phyloP scores from a whole-genome alignment of 2,797 vertebrate species.

The Pristis pectinata region DNA sequence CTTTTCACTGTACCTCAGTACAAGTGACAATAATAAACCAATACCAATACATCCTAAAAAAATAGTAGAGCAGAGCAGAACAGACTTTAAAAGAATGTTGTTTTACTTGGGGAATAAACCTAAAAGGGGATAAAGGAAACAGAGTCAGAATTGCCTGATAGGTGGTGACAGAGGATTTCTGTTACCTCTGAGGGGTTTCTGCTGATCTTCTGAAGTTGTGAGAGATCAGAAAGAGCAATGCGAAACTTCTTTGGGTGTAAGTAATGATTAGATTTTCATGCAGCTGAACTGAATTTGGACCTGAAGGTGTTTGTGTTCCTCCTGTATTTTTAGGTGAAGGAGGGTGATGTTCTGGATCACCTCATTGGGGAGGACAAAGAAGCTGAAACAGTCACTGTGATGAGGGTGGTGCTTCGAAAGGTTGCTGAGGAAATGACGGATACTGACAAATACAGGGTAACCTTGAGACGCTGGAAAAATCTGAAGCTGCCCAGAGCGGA shows the following conservation, averaged over 20 bases:
- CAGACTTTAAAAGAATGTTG: not conserved
- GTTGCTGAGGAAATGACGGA: slow-evolving; percentile 61
- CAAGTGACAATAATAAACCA: too few relatives aligned
- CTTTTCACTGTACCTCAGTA: too few relatives aligned
- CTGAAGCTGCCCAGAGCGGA: slow-evolving; percentile 70
- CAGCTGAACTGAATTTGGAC: not conserved
- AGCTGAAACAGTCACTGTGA: slow-evolving; percentile 67
- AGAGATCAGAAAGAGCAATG: not conserved
- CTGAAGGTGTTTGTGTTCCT: slow-evolving; percentile 21
- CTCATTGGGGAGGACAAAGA: slow-evolving; percentile 72
- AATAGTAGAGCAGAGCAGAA: too few relatives aligned
- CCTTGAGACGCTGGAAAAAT: slow-evolving; percentile 79
- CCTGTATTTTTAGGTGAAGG: slow-evolving; percentile 70
- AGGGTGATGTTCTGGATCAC: slow-evolving; percentile 81
- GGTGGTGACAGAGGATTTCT: not conserved
- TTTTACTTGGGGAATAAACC: not conserved
- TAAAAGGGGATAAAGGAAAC: not conserved
- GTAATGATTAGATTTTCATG: not conserved
- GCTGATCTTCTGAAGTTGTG: not conserved
- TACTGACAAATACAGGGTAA: slow-evolving; percentile 70
- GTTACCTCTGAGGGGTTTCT: not conserved
- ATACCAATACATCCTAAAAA: too few relatives aligned
- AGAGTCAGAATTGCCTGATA: not conserved
- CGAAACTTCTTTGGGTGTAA: not conserved
- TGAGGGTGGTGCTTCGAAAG: slow-evolving; percentile 73